Conservation (phyloP, 2,797 vertebrate genomes). For the Pipistrellus nathusii region DNA sequence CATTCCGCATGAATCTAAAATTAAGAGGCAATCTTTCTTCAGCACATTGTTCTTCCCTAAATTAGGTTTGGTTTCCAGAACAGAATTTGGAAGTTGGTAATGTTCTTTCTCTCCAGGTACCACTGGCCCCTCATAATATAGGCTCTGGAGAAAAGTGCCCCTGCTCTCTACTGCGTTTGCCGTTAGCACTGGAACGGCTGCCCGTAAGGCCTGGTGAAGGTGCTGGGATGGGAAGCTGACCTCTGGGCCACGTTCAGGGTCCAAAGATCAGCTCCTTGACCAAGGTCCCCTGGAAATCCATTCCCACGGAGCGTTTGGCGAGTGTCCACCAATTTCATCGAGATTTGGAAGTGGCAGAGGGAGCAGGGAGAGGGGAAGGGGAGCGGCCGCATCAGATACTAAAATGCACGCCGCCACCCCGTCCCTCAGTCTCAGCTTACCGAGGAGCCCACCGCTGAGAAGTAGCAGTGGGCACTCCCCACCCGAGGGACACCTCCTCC, state of each 20-base stretch:
- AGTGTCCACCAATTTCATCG: neutral
- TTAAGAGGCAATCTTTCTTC: slow-evolving; percentile 84
- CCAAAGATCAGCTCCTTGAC: neutral
- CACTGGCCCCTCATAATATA: slow-evolving; percentile 81
- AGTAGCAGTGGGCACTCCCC: neutral
- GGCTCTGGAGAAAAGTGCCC: slow-evolving; percentile 69
- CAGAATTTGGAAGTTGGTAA: slow-evolving; percentile 79
- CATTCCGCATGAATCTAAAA: slow-evolving; percentile 83
- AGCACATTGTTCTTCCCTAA: slow-evolving; percentile 77
- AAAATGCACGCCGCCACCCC: neutral
- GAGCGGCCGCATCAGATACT: neutral
- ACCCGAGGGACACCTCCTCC: neutral
- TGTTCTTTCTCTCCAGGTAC: slow-evolving; percentile 64
- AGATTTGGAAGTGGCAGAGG: neutral
- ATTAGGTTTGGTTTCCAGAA: slow-evolving; percentile 80
- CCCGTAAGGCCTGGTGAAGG: slow-evolving; percentile 10
- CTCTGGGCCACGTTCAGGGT: neutral
- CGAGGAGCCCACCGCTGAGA: neutral
- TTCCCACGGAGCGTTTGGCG: neutral
- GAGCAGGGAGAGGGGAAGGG: neutral
- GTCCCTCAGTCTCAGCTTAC: neutral
- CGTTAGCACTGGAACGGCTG: slow-evolving; percentile 7
- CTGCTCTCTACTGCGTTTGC: neutral
- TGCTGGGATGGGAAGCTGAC: neutral
- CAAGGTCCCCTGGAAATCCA: neutral